These are phyloP conservation scores for Fissipunctia ypsillon DNA, from an alignment of 2,888 invertebrate species.

Conservation along the genomic window DNA sequence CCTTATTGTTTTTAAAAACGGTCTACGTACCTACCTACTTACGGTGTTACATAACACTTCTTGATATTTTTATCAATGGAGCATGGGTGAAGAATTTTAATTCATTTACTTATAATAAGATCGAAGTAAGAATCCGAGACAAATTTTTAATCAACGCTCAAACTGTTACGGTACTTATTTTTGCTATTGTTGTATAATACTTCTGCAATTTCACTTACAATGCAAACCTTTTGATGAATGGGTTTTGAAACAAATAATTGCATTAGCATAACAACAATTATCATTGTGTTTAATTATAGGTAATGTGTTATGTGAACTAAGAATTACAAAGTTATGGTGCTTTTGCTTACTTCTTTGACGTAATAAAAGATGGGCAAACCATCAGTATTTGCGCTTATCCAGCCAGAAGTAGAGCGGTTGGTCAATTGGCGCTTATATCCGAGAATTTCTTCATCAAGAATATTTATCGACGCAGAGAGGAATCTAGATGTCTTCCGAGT, in stretches of 20 bases:
- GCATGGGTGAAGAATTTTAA: slow-evolving; percentile 11
- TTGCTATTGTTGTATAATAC: slow-evolving; percentile 47
- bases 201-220: slow-evolving; percentile 25
- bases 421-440: slow-evolving; percentile 59
- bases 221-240: slow-evolving; percentile 21
- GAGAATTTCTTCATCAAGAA: slow-evolving; percentile 60
- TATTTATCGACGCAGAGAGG: slow-evolving; percentile 31
- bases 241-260: slow-evolving; percentile 32
- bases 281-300: slow-evolving; percentile 48
- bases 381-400: slow-evolving; percentile 64
- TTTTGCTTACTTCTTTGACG: slow-evolving; percentile 55
- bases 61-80: slow-evolving; percentile 14
- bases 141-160: slow-evolving; percentile 46
- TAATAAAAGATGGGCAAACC: slow-evolving; percentile 63
- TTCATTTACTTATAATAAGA: background rate
- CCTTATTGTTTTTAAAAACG: background rate
- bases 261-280: slow-evolving; percentile 42
- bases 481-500: slow-evolving; percentile 40
- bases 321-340: slow-evolving; percentile 40
- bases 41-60: background rate
- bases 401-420: slow-evolving; percentile 67
- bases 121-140: slow-evolving; percentile 29
- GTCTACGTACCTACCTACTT: background rate
- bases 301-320: slow-evolving; percentile 44
- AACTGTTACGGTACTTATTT: slow-evolving; percentile 37